Evolutionary conservation across 1,140 invertebrate species (phyloP), one percentile per base, ranked within the genome.

Genomic region (Meloidogyne exigua): DNA sequence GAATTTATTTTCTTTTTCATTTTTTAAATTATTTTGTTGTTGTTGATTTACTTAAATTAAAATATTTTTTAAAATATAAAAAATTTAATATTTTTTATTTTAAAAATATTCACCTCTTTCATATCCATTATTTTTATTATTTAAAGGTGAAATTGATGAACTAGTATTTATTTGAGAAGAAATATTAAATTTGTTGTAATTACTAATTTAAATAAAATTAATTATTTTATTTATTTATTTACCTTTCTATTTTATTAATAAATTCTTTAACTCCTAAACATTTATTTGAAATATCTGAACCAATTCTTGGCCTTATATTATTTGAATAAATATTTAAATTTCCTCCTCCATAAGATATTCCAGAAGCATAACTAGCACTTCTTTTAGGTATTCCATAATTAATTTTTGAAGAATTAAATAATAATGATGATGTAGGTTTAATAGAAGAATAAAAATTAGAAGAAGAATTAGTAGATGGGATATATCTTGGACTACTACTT

Each of bases 191-290:
- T 39, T 39, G 36, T 39, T 39, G 7, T 49, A 49, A 18, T 18
- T 49, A 18, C 44, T 49, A 49, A 18, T 32, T 32, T 11, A 49
- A 49, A 11, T 49, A 49, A 18, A 49, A 18, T 49, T 11, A 3
- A 49, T 18, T 49, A 49, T 4, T 18, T 44, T 11, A 44, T 44
- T 44, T 18, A 49, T 7, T n/a, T 57, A 57, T 57, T n/a, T 57
- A 57, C 49, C 49, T 57, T 57, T 57, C 49, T n/a, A 57, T 57
- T 57, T n/a, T 57, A 57, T 57, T 57, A 57, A 57, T 57, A n/a
- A 57, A 18, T n/a, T 57, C 49, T 57, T 57, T 57, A 57, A n/a
- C 49, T 57, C 18, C 49, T n/a, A 57, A n/a, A n/a, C 49, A n/a
- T 57, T 57, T 57, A 57, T 57, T 57, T n/a, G 49, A 57, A 57